These are phyloP conservation scores for Pseudomyrmex concolor DNA, from an alignment of 1,140 invertebrate genomes.

Conservation along the genomic window DNA sequence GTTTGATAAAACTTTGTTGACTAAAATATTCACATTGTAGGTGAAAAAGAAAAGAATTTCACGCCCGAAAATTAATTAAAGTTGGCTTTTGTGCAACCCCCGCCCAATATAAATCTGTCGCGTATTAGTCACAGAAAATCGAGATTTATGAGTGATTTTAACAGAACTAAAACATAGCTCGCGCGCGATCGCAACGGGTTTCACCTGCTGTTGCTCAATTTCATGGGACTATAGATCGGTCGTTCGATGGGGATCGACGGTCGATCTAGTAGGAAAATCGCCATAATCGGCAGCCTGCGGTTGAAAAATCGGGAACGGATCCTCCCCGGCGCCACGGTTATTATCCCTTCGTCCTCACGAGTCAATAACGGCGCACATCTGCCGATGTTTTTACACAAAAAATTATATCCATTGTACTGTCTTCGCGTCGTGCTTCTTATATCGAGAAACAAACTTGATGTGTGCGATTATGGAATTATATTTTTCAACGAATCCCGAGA, in stretches of 20 bases:
- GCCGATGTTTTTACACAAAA: conserved; percentile 51
- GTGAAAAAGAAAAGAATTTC: conserved; percentile 22
- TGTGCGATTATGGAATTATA: background rate
- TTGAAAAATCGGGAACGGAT: conserved; percentile 53
- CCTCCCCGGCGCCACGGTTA: conserved; percentile 68
- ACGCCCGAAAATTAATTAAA: conserved; percentile 40
- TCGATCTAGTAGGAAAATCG: conserved; percentile 54
- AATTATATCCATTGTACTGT: conserved; percentile 36
- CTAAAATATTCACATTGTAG: conserved; percentile 8
- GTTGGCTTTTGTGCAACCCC: conserved; percentile 11
- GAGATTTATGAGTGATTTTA: conserved; percentile 38
- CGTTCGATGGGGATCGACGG: conserved; percentile 20
- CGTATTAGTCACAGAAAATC: conserved; percentile 42
- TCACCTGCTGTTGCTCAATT: conserved; percentile 66
- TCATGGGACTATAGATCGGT: conserved; percentile 40
- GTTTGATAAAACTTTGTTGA: background rate
- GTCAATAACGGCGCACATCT: conserved; percentile 68
- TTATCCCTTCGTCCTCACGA: conserved; percentile 64
- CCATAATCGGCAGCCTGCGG: conserved; percentile 50
- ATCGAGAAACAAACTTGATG: background rate
- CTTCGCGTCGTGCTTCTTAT: background rate
- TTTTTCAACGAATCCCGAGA: background rate
- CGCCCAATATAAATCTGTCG: conserved; percentile 44
- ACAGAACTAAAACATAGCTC: background rate
- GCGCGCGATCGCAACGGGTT: background rate